Conservation (phyloP, 2,888 invertebrate genomes). For the Hydriomena furcata region DNA sequence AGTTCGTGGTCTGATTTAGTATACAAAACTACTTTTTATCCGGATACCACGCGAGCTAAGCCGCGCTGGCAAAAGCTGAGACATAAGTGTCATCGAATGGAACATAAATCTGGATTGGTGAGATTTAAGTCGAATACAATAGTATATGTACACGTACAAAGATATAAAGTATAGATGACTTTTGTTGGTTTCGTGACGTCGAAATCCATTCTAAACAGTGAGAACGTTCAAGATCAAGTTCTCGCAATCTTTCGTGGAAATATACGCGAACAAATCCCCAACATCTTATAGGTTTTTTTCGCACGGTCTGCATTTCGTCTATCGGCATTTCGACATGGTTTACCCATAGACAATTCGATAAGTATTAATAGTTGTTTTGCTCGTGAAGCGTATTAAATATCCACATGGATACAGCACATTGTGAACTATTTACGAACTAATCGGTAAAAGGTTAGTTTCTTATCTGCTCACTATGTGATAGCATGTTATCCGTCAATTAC, state of each 20-base stretch:
- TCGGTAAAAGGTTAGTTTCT: background rate
- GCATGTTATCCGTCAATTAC: slow-evolving; percentile 6
- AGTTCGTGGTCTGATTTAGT: too few relatives aligned
- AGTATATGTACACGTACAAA: too few relatives aligned
- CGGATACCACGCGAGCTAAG: too few relatives aligned
- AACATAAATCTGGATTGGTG: too few relatives aligned
- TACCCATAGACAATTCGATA: too few relatives aligned
- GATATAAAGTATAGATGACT: too few relatives aligned
- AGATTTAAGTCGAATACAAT: too few relatives aligned
- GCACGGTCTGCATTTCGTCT: background rate
- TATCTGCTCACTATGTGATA: background rate
- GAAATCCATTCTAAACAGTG: background rate
- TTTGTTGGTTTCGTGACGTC: background rate
- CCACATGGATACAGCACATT: background rate
- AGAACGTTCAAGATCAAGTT: background rate
- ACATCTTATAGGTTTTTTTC: background rate
- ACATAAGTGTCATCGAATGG: too few relatives aligned
- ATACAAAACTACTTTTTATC: too few relatives aligned
- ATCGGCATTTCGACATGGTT: background rate
- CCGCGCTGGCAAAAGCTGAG: too few relatives aligned
- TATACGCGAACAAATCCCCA: background rate
- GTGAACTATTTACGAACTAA: too few relatives aligned
- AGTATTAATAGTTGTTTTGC: background rate
- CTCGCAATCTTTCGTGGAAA: background rate
- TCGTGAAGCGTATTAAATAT: too few relatives aligned